Conservation (phyloP, 2,888 invertebrate species). For the Sphecodes monilicornis region DNA sequence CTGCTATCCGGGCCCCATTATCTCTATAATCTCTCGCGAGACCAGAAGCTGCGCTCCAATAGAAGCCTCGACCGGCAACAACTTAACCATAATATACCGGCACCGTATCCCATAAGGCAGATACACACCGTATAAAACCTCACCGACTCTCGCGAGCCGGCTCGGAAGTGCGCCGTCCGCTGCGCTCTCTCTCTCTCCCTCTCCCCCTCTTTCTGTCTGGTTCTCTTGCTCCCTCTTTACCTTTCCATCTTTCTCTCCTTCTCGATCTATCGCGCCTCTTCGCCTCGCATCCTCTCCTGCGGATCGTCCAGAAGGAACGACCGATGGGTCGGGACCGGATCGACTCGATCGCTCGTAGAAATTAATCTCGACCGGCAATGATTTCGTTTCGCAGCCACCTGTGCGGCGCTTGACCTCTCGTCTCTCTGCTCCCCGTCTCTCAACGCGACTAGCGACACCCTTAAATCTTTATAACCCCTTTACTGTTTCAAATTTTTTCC, state of each 20-base stretch:
- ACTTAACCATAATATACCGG: constrained; percentile 76
- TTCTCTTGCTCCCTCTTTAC: background rate
- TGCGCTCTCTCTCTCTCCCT: background rate
- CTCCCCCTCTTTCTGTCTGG: background rate
- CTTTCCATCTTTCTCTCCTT: background rate
- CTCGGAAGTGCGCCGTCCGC: constrained; percentile 38
- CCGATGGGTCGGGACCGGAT: constrained; percentile 1
- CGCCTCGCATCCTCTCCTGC: background rate
- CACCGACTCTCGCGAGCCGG: constrained; percentile 32
- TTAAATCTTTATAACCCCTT: too few relatives aligned
- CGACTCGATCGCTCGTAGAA: constrained; percentile 10
- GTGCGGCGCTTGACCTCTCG: constrained; percentile 3
- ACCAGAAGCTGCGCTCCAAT: constrained; percentile 73
- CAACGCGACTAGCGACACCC: too few relatives aligned
- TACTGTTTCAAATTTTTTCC: too few relatives aligned
- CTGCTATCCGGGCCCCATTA: constrained; percentile 72
- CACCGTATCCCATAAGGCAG: constrained; percentile 71
- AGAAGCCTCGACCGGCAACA: constrained; percentile 73
- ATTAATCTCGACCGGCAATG: constrained; percentile 33
- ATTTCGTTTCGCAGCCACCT: constrained; percentile 19
- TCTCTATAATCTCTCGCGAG: constrained; percentile 75
- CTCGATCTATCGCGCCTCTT: background rate
- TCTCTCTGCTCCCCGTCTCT: background rate
- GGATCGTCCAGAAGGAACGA: constrained; percentile 13
- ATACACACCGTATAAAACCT: constrained; percentile 65